phyloP scores from a whole-genome alignment of 2,888 invertebrate species.

The Pyrocoelia pectoralis region DNA sequence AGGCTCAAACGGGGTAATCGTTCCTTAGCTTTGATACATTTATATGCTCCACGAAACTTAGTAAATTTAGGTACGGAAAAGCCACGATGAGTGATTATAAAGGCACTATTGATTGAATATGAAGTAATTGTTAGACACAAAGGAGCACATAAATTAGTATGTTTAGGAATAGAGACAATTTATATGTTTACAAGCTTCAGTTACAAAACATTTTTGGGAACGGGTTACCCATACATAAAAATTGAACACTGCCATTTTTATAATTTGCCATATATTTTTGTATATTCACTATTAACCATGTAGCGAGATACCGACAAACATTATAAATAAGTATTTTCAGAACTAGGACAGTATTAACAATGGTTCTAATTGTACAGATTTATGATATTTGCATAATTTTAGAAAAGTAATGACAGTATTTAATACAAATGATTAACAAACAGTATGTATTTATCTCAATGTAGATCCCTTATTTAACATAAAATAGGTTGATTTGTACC shows the following conservation, averaged over 20 bases:
- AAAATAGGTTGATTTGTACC: no score
- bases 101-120: constrained; percentile 5
- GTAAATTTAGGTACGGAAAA: neutral
- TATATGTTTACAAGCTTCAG: neutral
- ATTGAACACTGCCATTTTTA: constrained; percentile 34
- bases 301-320: no score
- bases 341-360: no score
- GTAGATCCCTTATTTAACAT: no score
- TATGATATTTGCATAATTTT: no score
- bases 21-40: neutral
- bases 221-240: constrained; percentile 17
- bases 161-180: neutral
- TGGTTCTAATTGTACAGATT: no score
- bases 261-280: constrained; percentile 33
- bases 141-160: constrained; percentile 3
- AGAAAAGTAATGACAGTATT: no score
- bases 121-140: neutral
- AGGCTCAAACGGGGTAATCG: neutral
- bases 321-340: no score
- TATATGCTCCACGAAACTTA: neutral
- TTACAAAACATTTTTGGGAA: constrained; percentile 11
- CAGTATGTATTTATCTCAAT: no score
- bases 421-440: no score
- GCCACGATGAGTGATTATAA: neutral
- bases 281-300: constrained; percentile 23